Percentiles rank a stretch among this genome's conserved stretches.
These are phyloP conservation scores for Bufotes viridis DNA, from an alignment of 2,797 vertebrate species.

Conservation along the genomic window DNA sequence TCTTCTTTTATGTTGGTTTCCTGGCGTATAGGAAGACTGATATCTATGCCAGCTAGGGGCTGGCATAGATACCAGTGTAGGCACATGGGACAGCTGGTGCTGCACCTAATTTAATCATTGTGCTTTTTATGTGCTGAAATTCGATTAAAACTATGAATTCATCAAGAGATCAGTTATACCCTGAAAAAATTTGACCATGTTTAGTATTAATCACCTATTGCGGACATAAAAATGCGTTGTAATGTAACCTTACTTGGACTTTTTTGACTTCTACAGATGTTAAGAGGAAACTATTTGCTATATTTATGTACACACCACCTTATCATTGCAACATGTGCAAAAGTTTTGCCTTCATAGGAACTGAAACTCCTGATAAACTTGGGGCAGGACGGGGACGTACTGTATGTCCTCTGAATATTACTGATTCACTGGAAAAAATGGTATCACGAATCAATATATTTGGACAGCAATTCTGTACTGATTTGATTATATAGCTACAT, in stretches of 20 bases:
- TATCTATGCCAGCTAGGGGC: no score
- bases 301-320: not conserved
- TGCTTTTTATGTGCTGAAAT: not conserved
- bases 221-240: not conserved
- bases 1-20: no score
- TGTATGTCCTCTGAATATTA: not conserved
- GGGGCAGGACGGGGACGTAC: not conserved
- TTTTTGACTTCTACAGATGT: not conserved
- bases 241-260: not conserved
- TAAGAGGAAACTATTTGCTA: not conserved
- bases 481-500: no score
- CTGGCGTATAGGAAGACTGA: no score
- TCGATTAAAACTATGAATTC: not conserved
- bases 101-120: no score
- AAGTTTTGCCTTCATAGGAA: not conserved
- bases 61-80: no score
- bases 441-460: not conserved
- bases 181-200: not conserved
- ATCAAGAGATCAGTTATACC: not conserved
- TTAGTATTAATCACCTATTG: not conserved
- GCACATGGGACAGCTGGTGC: no score
- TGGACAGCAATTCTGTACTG: not conserved
- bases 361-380: not conserved
- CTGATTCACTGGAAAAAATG: not conserved
- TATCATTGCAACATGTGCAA: not conserved